Base-by-base conservation (phyloP, 2,888 invertebrate genomes). In the Tholera decimalis region DNA sequence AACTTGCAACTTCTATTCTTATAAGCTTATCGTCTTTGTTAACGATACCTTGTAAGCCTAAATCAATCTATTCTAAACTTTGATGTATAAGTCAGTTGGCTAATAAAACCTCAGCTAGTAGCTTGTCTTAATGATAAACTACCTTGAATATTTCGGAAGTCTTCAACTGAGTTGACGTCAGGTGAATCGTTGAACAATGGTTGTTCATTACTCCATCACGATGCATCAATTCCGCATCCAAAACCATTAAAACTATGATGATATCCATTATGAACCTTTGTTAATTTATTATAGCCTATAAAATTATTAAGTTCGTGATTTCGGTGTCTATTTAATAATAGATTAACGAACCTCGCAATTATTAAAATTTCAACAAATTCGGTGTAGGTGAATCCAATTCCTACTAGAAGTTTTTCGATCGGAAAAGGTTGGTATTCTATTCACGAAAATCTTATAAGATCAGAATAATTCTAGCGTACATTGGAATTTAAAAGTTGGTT, bases 111-210 rank as follows among this genome's bases (percentile, higher is more conserved):
- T 9, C 57, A 55, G 24, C 20, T 67, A 73, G 70, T 67, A 75
- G 66, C 59, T 63, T 78, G 53, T 69, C 81, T 6, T 76, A 79
- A 83, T 86, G 74, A 83, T 82, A 70, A 71, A 65, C 59, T 88
- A 88, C 94, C 94, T 94, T 93, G 93, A 90, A 88, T 80, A 87
- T 88, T 90, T 94, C 95, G 94, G 94, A 94, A 94, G 93, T 92
- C 87, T 89, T 91, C 89, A 88, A 80, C 78, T 70, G 8, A 66
- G 65, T 80, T 87, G 90, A 91, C 93, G 91, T 91, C 90, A 90
- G 82, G 77, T 76, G 77, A 76, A 83, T 85, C 85, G 83, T 85
- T 85, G 83, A 88, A 88, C 89, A 92, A 92, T 92, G 91, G 90
- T 89, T 85, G 84, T 84, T 84, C 88, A 91, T 91, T 92, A 88